Evolutionary conservation across 23 tunicate species (phyloP).

Genomic region (Clavelina lepadiformis): DNA sequence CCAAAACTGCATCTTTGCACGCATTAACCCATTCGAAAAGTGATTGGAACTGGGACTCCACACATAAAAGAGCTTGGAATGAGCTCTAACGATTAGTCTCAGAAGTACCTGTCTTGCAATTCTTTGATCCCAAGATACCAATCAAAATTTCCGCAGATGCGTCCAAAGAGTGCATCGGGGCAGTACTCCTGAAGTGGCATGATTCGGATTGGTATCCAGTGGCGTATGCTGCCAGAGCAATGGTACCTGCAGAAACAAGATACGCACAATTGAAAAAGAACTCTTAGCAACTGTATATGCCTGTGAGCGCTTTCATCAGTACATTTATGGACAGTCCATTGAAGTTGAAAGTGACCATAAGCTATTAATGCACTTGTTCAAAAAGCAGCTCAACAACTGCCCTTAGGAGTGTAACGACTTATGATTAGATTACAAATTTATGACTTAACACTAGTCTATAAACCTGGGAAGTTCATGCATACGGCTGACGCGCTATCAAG

Average conservation of each 20-base stretch:
- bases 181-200: conserved; percentile 12
- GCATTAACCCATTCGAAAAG: background rate
- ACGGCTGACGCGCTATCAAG: too few relatives aligned
- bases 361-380: background rate
- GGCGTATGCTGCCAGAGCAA: conserved; percentile 15
- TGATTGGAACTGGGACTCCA: background rate
- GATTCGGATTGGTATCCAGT: conserved; percentile 14
- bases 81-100: background rate
- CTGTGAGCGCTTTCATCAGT: too few relatives aligned
- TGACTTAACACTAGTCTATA: too few relatives aligned
- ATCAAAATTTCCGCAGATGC: too few relatives aligned
- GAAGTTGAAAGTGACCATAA: background rate
- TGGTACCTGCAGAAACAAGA: conserved; percentile 5
- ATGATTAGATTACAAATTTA: conserved; percentile 2
- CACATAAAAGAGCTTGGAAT: conserved; percentile 1
- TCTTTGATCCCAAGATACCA: too few relatives aligned
- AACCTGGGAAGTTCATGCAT: too few relatives aligned
- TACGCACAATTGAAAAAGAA: conserved; percentile 6
- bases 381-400: background rate
- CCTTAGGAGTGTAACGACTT: conserved; percentile 1
- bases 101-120: background rate
- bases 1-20: background rate
- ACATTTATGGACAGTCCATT: conserved; percentile 3
- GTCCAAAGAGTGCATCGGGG: too few relatives aligned
- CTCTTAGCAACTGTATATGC: background rate